Evolutionary conservation across 2,797 vertebrate species (phyloP), one percentile per base, ranked within the genome.

Genomic region (Epinephelus malabaricus): DNA sequence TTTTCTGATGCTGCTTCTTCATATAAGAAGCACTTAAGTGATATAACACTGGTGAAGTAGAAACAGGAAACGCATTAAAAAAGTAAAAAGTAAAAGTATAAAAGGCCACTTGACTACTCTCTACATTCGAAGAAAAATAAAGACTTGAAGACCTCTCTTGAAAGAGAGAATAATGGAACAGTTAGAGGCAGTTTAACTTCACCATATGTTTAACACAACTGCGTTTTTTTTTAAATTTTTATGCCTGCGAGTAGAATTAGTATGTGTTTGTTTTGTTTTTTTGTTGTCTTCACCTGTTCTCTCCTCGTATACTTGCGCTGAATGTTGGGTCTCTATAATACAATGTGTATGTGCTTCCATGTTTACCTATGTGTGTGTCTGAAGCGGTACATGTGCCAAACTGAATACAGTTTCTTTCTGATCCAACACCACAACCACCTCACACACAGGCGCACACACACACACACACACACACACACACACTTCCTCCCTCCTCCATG

Each of bases 321-420:
- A 18, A 64, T 74, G 77, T 56, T 71, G 70, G 63, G 77, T 81
- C 68, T 67, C 46, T 27, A 45, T 50, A 25, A 51, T 46, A 58
- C 38, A 55, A 53, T 55, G 56, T 77, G 70, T 80, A 65, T 76
- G 62, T 69, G 51, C 23, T 38, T 70, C 25, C 25, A 21, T 73
- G 66, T 85, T 58, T 81, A 59, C 49, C 25, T 30, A 30, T 38
- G 68, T 76, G 59, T 79, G 73, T 65, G 34, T 84, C 53, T 63
- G 60, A 82, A 67, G 84, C 19, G 2, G 65, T 66, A 73, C 49
- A 65, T 83, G 62, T 76, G 84, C 94, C 95, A 94, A 90, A 81
- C 93, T 93, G 92, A 95, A 95, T 96, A 94, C 91, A 78, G 71
- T 73, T 77, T 95, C 92, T 91, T 94, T 98, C 96, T 98, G 96